Evolutionary conservation across 92 coral and sea anemone species (phyloP).

Genomic region (Anthopleura xanthogrammica): DNA sequence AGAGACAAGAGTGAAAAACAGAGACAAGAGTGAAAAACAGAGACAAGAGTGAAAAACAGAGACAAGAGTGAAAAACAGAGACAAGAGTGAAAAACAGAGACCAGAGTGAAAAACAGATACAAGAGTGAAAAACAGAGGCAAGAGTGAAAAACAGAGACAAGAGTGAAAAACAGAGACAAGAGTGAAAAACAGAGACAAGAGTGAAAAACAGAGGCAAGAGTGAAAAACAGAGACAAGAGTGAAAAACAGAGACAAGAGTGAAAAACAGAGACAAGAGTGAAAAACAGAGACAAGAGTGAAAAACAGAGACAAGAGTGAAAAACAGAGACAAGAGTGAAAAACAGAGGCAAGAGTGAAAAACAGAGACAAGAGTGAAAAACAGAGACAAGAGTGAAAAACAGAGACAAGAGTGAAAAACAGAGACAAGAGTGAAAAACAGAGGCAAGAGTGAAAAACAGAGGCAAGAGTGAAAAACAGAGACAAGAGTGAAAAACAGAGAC

Average conservation of each 20-base stretch:
- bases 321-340: neutral
- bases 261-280: neutral
- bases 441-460: neutral
- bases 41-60: neutral
- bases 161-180: neutral
- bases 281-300: neutral
- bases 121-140: too few relatives aligned
- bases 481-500: constrained; percentile 1
- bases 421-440: constrained; percentile 3
- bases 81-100: neutral
- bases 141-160: constrained; percentile 1
- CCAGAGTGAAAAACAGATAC: neutral
- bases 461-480: neutral
- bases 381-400: neutral
- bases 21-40: neutral
- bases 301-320: constrained; percentile 5
- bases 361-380: constrained; percentile 1
- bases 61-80: constrained; percentile 10
- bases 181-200: neutral
- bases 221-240: neutral
- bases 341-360: neutral
- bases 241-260: neutral
- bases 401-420: neutral
- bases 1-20: constrained; percentile 1
- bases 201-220: neutral